A percentile compares a stretch with the other conserved stretches of the same genome.
phyloP scores from a whole-genome alignment of 2,888 invertebrate species.

The Argyresthia albistria region DNA sequence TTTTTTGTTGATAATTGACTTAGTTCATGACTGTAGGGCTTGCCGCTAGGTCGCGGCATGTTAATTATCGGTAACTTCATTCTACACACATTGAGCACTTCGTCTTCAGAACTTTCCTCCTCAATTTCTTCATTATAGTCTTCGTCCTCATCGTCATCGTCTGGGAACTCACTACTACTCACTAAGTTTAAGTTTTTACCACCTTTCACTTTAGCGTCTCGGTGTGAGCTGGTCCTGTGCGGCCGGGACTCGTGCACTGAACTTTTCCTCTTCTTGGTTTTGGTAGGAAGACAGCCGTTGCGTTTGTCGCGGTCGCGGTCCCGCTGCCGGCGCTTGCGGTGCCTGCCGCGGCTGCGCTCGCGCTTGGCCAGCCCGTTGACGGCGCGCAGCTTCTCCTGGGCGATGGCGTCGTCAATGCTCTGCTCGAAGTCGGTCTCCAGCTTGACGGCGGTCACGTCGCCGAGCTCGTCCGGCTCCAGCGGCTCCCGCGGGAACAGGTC shows the following conservation, averaged over 20 bases:
- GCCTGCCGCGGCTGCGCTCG: slow-evolving; percentile 52
- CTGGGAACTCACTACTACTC: slow-evolving; percentile 62
- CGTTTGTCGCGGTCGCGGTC: slow-evolving; percentile 52
- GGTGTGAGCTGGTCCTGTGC: slow-evolving; percentile 42
- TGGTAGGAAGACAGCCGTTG: slow-evolving; percentile 50
- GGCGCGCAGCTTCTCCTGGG: slow-evolving; percentile 46
- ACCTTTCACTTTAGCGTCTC: slow-evolving; percentile 55
- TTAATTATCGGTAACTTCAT: slow-evolving; percentile 61
- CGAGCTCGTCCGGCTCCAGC: slow-evolving; percentile 35
- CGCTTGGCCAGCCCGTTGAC: slow-evolving; percentile 46
- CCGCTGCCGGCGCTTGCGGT: slow-evolving; percentile 31
- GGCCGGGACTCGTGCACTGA: slow-evolving; percentile 26
- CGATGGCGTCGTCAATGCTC: slow-evolving; percentile 58
- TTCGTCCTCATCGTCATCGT: slow-evolving; percentile 35
- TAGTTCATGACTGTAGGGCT: slow-evolving; percentile 71
- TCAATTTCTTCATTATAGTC: slow-evolving; percentile 17
- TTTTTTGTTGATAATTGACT: slow-evolving; percentile 70
- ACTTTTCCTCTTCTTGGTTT: slow-evolving; percentile 53
- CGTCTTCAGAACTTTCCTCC: slow-evolving; percentile 60
- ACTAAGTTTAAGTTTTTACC: slow-evolving; percentile 68
- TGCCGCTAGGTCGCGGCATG: slow-evolving; percentile 56
- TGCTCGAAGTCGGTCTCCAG: slow-evolving; percentile 68
- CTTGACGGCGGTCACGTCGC: slow-evolving; percentile 49
- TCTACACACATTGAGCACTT: slow-evolving; percentile 51
- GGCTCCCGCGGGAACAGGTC: slow-evolving; percentile 58